These are phyloP conservation scores for Clarias macrocephalus DNA, from an alignment of 2,113 vertebrate genomes.

Conservation along the genomic window DNA sequence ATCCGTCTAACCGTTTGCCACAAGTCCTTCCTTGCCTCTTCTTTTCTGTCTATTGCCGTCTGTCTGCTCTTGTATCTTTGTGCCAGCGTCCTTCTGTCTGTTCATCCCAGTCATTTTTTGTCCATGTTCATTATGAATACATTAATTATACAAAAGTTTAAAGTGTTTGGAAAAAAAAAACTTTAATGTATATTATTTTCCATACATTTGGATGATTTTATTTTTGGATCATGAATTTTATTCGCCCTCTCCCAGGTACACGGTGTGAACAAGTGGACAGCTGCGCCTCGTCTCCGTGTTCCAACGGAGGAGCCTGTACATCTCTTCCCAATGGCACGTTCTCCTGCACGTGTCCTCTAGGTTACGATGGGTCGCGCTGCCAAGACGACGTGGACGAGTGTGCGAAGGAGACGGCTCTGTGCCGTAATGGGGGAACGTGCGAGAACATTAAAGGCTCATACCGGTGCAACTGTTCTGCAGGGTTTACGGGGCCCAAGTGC, in stretches of 20 bases:
- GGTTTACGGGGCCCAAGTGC: slow-evolving; percentile 83
- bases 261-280: slow-evolving; percentile 84
- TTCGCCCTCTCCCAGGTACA: slow-evolving; percentile 66
- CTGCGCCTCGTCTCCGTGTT: slow-evolving; percentile 85
- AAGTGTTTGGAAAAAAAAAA: too few species aligned
- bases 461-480: slow-evolving; percentile 78
- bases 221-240: background rate
- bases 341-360: slow-evolving; percentile 79
- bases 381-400: slow-evolving; percentile 87
- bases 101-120: too few species aligned
- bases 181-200: too few species aligned
- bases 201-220: too few species aligned
- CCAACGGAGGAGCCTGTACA: slow-evolving; percentile 81
- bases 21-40: background rate
- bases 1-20: background rate
- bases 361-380: slow-evolving; percentile 81
- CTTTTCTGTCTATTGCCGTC: background rate
- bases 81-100: background rate
- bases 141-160: too few species aligned
- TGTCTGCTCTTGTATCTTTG: background rate
- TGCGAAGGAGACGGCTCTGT: slow-evolving; percentile 61
- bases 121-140: too few species aligned
- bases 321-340: slow-evolving; percentile 74
- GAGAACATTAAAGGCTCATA: slow-evolving; percentile 82
- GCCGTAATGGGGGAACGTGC: slow-evolving; percentile 80